phyloP scores from a whole-genome alignment of 2,113 vertebrate genomes.

The Spea bombifrons region DNA sequence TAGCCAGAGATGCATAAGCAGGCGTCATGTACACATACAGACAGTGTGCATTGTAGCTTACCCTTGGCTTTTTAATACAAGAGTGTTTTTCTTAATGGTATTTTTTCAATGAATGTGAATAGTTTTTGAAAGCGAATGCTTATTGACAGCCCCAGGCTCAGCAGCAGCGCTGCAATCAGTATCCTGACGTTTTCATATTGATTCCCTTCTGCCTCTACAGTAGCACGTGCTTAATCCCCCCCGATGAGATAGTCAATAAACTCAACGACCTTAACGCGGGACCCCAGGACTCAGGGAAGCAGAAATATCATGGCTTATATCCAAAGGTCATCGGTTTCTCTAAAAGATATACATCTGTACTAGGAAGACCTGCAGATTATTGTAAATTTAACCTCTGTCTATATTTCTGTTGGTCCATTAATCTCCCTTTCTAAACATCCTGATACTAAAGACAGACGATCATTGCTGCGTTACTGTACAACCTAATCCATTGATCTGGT shows the following conservation, averaged over 20 bases:
- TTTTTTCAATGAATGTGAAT: conserved; percentile 13
- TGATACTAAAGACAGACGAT: not conserved
- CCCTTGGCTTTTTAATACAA: not conserved
- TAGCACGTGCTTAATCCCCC: conserved; percentile 20
- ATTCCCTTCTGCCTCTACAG: conserved; percentile 32
- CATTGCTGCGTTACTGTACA: not conserved
- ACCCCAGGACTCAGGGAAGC: conserved; percentile 39
- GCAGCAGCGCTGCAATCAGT: conserved; percentile 29
- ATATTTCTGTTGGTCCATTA: not conserved
- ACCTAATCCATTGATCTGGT: not conserved
- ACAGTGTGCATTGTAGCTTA: not conserved
- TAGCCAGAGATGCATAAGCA: not conserved
- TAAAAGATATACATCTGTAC: conserved; percentile 35
- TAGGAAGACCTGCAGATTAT: conserved; percentile 4
- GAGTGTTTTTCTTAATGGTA: conserved; percentile 15
- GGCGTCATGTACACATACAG: too few relatives aligned
- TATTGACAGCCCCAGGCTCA: conserved; percentile 23
- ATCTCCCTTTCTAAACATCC: not conserved
- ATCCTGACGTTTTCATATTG: conserved; percentile 27
- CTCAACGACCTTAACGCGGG: conserved; percentile 36
- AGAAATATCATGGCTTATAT: conserved; percentile 42
- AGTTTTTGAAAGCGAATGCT: conserved; percentile 19
- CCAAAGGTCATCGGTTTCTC: conserved; percentile 35
- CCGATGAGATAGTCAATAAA: conserved; percentile 20
- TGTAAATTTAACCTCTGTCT: not conserved